These are phyloP conservation scores for Toxostoma redivivum DNA, from an alignment of 2,113 vertebrate species.

Conservation along the genomic window DNA sequence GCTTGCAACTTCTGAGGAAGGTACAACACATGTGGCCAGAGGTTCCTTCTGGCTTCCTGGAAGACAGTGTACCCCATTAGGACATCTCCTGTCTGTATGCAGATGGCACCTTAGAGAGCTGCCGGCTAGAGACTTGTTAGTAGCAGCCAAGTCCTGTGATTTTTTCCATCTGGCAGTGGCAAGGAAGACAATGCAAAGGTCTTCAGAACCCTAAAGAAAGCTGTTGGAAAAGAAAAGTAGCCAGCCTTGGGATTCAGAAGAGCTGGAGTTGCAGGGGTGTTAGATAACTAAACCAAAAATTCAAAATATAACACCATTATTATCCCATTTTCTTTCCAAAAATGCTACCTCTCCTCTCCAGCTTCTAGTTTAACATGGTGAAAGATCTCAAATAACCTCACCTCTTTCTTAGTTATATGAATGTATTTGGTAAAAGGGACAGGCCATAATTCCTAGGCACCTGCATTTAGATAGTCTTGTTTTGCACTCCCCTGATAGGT, in stretches of 20 bases:
- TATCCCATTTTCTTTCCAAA: neutral
- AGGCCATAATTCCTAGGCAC: neutral
- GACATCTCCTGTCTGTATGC: neutral
- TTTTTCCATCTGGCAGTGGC: neutral
- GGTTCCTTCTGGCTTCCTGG: neutral
- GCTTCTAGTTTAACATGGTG: neutral
- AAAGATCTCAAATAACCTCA: neutral
- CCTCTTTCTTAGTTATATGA: neutral
- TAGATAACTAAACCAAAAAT: neutral
- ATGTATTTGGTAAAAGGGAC: neutral
- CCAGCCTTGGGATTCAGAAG: neutral
- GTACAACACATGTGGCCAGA: neutral
- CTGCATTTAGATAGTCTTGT: neutral
- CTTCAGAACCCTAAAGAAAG: constrained; percentile 56
- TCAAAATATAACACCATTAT: neutral
- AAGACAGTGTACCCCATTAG: neutral
- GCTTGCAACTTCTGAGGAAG: neutral
- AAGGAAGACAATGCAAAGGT: neutral
- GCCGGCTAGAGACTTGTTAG: neutral
- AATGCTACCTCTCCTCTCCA: neutral
- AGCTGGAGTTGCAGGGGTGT: neutral
- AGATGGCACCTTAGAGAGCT: neutral
- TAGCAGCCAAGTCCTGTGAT: neutral
- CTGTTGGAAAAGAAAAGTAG: neutral
- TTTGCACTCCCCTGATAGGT: neutral